phyloP scores from a whole-genome alignment of 2,888 invertebrate species.

The Sussaba pulchella region DNA sequence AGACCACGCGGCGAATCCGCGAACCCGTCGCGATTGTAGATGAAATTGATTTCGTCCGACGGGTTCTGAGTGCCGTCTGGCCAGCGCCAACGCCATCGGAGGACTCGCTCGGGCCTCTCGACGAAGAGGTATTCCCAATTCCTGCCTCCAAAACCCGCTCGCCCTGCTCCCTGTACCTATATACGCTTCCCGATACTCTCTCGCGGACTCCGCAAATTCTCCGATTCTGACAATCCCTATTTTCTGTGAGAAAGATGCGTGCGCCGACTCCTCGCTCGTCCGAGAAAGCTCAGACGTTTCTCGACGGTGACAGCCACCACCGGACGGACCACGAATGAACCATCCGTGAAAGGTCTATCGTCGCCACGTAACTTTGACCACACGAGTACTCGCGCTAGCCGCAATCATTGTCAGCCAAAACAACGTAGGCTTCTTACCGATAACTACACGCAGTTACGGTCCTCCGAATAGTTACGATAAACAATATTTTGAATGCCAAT shows the following conservation, averaged over 20 bases:
- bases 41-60: conserved; percentile 68
- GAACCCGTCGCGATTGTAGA: conserved; percentile 54
- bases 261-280: conserved; percentile 20
- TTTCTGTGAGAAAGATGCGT: conserved; percentile 39
- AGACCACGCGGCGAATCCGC: conserved; percentile 37
- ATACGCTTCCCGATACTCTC: neutral
- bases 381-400: neutral
- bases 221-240: conserved; percentile 45
- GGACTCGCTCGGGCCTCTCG: neutral
- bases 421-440: conserved; percentile 18
- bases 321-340: conserved; percentile 38
- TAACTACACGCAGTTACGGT: no score
- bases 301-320: conserved; percentile 37
- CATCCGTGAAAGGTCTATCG: conserved; percentile 41
- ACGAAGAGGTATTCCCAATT: conserved; percentile 40
- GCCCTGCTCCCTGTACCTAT: neutral
- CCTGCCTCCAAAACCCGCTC: conserved; percentile 4
- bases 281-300: conserved; percentile 36
- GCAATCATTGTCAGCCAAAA: conserved; percentile 46
- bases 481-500: no score
- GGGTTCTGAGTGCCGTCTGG: conserved; percentile 65
- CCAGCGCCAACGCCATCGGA: conserved; percentile 24
- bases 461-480: no score
- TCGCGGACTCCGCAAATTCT: conserved; percentile 27
- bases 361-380: neutral